Evolutionary conservation across 2,888 invertebrate genomes (phyloP), one percentile per base, ranked within the genome.

Genomic region (Rapana venosa): DNA sequence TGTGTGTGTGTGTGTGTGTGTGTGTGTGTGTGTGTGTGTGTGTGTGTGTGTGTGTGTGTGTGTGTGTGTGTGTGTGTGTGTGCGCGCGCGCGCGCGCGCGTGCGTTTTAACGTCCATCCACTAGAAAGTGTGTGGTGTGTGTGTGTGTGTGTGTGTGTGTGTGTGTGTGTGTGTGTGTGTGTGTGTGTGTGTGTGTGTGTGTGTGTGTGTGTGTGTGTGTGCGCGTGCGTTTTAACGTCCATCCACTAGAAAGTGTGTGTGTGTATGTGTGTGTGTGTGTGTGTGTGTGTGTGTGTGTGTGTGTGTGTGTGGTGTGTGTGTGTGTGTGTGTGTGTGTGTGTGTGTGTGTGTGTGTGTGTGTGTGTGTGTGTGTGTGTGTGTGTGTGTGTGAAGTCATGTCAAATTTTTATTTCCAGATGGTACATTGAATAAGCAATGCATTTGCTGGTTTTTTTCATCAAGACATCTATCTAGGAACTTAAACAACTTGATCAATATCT

Each of bases 61-160:
- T 8, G 70, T 8, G 70, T 8, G 70, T 70, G 70, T 8, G 70
- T 70, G 70, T 8, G 70, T 8, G 70, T 8, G 70, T 8, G 70
- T 8, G 70, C 26, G 70, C 26, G 70, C 26, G 70, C 26, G 70
- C 26, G 70, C 26, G 70, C 26, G 70, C 2, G 70, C 2, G 70
- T 5, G 70, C 2, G 70, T 5, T 20, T 5, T 20, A 0, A 26
- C 2, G 70, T 5, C 22, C 4, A 61, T 17, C 11, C 61, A 61
- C 17, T 61, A 17, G 13, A 61, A 61, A 15, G 17, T 61, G 61
- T 26, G 74, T 26, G 11, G 77, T 77, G 77, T 77, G 70, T 70
- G 70, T 70, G 70, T 70, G 70, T 70, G 70, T 70, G 70, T 70
- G 70, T 70, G 70, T 70, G 70, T 70, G 70, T 70, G 70, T 70